These are phyloP conservation scores for Noctua janthe DNA, from an alignment of 2,888 invertebrate genomes.

Conservation along the genomic window DNA sequence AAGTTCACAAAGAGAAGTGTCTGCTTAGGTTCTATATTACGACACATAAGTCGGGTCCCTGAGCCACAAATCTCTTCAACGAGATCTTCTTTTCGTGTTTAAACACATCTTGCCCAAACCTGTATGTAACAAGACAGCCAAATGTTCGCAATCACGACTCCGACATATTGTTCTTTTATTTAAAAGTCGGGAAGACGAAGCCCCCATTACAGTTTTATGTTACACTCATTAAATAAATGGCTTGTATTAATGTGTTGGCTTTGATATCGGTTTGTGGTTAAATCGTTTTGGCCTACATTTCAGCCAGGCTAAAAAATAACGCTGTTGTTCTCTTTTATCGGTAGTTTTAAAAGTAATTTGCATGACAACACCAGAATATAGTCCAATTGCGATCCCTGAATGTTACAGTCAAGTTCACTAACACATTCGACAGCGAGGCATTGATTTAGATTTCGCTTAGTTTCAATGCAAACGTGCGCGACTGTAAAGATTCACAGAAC, in stretches of 20 bases:
- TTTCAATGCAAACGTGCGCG: background rate
- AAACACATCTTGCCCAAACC: background rate
- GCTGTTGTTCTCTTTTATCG: background rate
- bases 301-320: background rate
- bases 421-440: background rate
- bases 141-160: slow-evolving; percentile 31
- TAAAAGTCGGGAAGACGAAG: slow-evolving; percentile 21
- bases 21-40: background rate
- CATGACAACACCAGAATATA: background rate
- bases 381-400: background rate
- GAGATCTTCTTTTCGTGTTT: background rate
- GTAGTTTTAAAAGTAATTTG: background rate
- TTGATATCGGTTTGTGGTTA: background rate
- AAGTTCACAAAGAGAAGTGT: background rate
- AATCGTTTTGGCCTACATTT: slow-evolving; percentile 5
- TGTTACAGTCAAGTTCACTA: background rate
- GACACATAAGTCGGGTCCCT: background rate
- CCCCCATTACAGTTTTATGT: slow-evolving; percentile 46
- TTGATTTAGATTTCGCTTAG: background rate
- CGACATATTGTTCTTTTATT: slow-evolving; percentile 34
- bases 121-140: background rate
- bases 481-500: background rate
- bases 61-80: background rate
- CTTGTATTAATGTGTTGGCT: slow-evolving; percentile 17
- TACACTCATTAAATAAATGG: slow-evolving; percentile 23